A percentile compares a stretch with the other conserved stretches of the same genome.
Evolutionary conservation across 2,113 vertebrate species (phyloP).

Genomic region (Eulemur macaco): DNA sequence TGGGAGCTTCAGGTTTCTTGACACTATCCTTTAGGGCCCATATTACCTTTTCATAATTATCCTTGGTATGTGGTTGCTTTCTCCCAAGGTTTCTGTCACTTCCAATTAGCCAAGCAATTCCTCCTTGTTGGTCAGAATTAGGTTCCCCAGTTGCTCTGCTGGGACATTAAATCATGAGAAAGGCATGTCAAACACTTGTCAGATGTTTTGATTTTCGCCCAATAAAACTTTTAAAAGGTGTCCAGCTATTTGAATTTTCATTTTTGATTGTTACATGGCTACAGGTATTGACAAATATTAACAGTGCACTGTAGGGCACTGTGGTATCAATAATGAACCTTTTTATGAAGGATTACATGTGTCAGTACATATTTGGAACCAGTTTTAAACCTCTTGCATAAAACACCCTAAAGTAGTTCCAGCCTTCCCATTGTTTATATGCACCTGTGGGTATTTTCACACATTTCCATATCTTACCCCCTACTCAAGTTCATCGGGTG

Average conservation of each 20-base stretch:
- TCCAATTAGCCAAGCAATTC: conserved; percentile 76
- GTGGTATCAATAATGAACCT: not conserved
- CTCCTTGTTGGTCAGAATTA: conserved; percentile 71
- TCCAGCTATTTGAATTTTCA: conserved; percentile 46
- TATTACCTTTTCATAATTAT: conserved; percentile 74
- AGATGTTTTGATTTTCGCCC: conserved; percentile 38
- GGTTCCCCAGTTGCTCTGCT: conserved; percentile 45
- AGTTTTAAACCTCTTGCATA: conserved; percentile 22
- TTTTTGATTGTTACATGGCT: not conserved
- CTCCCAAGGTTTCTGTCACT: conserved; percentile 74
- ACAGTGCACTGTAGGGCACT: not conserved
- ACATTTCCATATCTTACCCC: not conserved
- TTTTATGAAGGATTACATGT: conserved; percentile 39
- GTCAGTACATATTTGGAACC: not conserved
- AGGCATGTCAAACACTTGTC: conserved; percentile 58
- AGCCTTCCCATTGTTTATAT: not conserved
- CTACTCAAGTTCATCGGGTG: not conserved
- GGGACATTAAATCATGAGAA: conserved; percentile 64
- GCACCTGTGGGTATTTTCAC: not conserved
- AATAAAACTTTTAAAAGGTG: conserved; percentile 53
- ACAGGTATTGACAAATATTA: not conserved
- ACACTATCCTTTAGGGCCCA: conserved; percentile 59
- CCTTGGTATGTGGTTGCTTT: conserved; percentile 64
- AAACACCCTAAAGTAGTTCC: not conserved
- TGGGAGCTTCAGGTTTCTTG: conserved; percentile 62